Evolutionary conservation across 1,140 invertebrate genomes (phyloP).

Genomic region (Penaeus indicus): DNA sequence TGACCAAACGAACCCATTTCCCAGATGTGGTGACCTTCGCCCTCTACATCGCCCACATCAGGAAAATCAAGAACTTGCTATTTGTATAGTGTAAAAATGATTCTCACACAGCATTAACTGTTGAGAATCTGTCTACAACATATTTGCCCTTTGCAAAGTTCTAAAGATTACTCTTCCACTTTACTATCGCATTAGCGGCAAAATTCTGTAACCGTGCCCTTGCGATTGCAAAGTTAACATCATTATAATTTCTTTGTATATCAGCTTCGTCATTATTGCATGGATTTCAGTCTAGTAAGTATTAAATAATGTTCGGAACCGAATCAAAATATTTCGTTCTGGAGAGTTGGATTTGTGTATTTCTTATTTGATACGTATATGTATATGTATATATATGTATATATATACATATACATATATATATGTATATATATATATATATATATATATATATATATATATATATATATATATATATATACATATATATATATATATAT

Average conservation of each 20-base stretch:
- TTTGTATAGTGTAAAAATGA: too few species aligned
- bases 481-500: not conserved
- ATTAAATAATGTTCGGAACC: too few species aligned
- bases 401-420: not conserved
- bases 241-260: too few species aligned
- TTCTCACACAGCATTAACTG: not conserved
- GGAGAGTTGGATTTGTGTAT: not conserved
- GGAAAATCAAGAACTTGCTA: not conserved
- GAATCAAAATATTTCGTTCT: too few species aligned
- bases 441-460: not conserved
- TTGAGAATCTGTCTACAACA: not conserved
- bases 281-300: too few species aligned
- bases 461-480: not conserved
- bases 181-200: too few species aligned
- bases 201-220: too few species aligned
- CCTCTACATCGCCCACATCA: not conserved
- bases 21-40: too few species aligned
- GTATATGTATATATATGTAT: not conserved
- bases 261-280: too few species aligned
- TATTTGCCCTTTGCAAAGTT: not conserved
- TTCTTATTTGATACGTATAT: not conserved
- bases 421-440: conserved; percentile 8
- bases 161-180: not conserved
- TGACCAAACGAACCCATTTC: too few species aligned
- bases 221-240: too few species aligned